A percentile compares a stretch with the other conserved stretches of the same genome.
phyloP scores from a whole-genome alignment of 1,140 invertebrate genomes.

The Carcinoscorpius rotundicauda region DNA sequence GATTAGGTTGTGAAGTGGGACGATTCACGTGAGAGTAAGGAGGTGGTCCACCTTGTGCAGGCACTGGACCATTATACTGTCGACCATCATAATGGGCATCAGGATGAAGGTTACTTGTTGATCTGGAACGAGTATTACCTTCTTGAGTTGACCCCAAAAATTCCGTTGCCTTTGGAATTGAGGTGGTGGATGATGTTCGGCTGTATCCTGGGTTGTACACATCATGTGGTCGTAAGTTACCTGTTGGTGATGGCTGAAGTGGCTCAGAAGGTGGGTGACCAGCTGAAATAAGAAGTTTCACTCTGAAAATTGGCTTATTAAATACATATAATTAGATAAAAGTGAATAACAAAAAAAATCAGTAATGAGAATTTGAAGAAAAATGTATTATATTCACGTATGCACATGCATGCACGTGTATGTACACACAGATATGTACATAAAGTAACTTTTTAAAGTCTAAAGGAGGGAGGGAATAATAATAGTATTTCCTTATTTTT shows the following conservation, averaged over 20 bases:
- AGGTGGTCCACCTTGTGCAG: slow-evolving; percentile 15
- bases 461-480: too few species aligned
- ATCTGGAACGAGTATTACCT: slow-evolving; percentile 8
- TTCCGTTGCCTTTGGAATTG: slow-evolving; percentile 18
- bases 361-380: too few species aligned
- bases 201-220: slow-evolving; percentile 56
- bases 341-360: too few species aligned
- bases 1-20: slow-evolving; percentile 21
- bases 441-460: too few species aligned
- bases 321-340: too few species aligned
- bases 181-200: slow-evolving; percentile 47
- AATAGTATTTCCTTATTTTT: too few species aligned
- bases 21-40: slow-evolving; percentile 1
- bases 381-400: too few species aligned
- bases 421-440: too few species aligned
- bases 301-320: too few species aligned
- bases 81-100: slow-evolving; percentile 10
- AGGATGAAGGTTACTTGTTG: slow-evolving; percentile 14
- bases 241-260: slow-evolving; percentile 2
- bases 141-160: slow-evolving; percentile 5
- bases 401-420: too few species aligned
- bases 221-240: slow-evolving; percentile 38
- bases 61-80: slow-evolving; percentile 15
- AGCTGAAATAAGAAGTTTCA: too few species aligned
- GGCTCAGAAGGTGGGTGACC: too few species aligned